Base-by-base conservation (phyloP, 2,797 vertebrate genomes). In the Premnoplex brunnescens region DNA sequence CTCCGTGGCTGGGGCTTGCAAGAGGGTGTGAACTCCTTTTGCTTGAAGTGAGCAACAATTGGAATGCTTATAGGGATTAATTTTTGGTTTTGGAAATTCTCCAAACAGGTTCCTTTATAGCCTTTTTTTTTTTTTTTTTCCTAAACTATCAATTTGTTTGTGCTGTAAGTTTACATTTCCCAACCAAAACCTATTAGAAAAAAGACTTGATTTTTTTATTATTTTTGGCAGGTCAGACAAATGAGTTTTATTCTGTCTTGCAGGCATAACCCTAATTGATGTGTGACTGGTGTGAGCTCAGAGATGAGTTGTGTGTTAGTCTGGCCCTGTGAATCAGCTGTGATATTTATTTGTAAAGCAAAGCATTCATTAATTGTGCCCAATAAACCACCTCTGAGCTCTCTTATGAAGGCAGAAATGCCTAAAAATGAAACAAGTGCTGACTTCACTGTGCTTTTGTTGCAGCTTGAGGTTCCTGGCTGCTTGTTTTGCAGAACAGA, bases 61-160 rank as follows among this genome's bases (percentile, higher is more conserved):
- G 79, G 44, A 78, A 55, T 92, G 85, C 80, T 87, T 95, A 30
- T 74, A 75, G 83, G 68, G 92, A 85, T 92, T 67, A 36, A 32
- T 60, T n/a, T 41, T 41, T 41, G 49, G 46, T 46, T 75, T 76
- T 86, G 36, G 36, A 76, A 86, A 79, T 73, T 22, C 34, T 93
- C 49, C 69, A 88, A 36, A 66, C 51, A 51, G 2, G 17, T 68
- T 93, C 43, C 34, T 72, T 66, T 64, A 8, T 10, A 62, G 11
- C 10, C 0, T 10, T 34, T 56, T 66, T 22, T 46, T 48, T 48
- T 23, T 26, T 26, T 46, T 37, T 30, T 48, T 48, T 48, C 12
- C 7, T 9, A 49, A 26, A 12, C 13, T 79, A 2, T 44, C 28
- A 16, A 0, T 67, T 83, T 82, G 15, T n/a, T 77, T 30, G 9